Evolutionary conservation across 2,888 invertebrate species (phyloP).

Genomic region (Morpho deidamia): DNA sequence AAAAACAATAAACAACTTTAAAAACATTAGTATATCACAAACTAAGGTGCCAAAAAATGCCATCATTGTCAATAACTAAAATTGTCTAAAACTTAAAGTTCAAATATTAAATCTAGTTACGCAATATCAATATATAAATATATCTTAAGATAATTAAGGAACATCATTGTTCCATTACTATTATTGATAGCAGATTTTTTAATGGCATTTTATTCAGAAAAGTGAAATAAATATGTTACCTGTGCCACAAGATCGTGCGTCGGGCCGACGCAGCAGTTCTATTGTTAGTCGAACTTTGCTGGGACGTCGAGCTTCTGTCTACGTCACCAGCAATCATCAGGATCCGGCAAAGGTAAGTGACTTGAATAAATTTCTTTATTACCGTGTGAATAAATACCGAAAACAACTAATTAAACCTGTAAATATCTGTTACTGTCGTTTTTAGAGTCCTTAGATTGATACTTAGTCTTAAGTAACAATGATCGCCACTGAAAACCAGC

Average conservation of each 20-base stretch:
- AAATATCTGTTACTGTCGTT: too few relatives aligned
- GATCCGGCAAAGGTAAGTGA: conserved; percentile 81
- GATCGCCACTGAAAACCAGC: too few relatives aligned
- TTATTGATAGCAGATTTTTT: background rate
- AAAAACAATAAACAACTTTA: background rate
- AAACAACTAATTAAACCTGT: too few relatives aligned
- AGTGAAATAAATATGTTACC: conserved; percentile 58
- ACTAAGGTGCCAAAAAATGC: background rate
- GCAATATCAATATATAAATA: too few relatives aligned
- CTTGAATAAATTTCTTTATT: background rate
- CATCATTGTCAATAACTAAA: background rate
- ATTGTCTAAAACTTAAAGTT: too few relatives aligned
- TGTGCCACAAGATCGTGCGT: conserved; percentile 75
- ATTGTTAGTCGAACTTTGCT: conserved; percentile 82
- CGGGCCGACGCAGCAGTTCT: conserved; percentile 82
- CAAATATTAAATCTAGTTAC: too few relatives aligned
- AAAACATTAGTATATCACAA: background rate
- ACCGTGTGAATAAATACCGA: too few relatives aligned
- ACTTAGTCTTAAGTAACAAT: too few relatives aligned
- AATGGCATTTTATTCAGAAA: conserved; percentile 1
- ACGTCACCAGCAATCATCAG: conserved; percentile 78
- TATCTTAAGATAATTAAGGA: too few relatives aligned
- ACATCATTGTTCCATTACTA: background rate
- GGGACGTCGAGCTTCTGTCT: conserved; percentile 81
- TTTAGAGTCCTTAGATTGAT: too few relatives aligned